Base-by-base conservation (phyloP, 2,888 invertebrate species). In the Eupsilia transversa region DNA sequence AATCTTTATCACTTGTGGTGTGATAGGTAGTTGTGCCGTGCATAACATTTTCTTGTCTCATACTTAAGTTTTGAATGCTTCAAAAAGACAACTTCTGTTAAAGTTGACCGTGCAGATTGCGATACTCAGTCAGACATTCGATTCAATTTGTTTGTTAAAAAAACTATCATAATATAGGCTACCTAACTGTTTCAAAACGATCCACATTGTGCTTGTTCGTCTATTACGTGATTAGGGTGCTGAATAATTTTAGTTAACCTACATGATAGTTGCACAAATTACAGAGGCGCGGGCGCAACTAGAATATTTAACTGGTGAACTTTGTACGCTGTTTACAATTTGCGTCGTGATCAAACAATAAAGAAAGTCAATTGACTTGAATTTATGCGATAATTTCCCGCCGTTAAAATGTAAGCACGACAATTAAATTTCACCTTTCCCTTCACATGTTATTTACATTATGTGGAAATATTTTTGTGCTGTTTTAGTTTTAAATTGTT, bases 351-450 rank as follows among this genome's bases (percentile, higher is more conserved):
- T 76, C 76, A 60, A 56, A 76, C 52, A 70, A 67, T 82, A 84
- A 72, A 82, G 69, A 75, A 80, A 80, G 72, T 33, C 63, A 72
- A 79, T 80, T 70, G 72, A 41, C 35, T 57, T 59, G 49, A 79
- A 84, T 84, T 85, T 79, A 85, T 85, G 76, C 79, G 75, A 79
- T 85, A 74, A 79, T 83, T 82, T 80, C 35, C 52, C 57, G 33
- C 70, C 69, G 57, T 85, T 82, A 82, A 72, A 74, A 79, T 68
- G 79, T 79, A 79, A n/a, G 66, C 54, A 65, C 60, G 67, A 64
- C 68, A 77, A 73, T 84, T 84, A 85, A 79, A 85, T 84, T 84
- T 85, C 86, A 84, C 83, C 80, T 84, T 85, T 84, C 72, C 56
- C 41, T 63, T 60, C 46, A 65, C 61, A 66, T 74, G 65, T 74